These are phyloP conservation scores for Gymnodraco acuticeps DNA, from an alignment of 2,797 vertebrate genomes.

Conservation along the genomic window DNA sequence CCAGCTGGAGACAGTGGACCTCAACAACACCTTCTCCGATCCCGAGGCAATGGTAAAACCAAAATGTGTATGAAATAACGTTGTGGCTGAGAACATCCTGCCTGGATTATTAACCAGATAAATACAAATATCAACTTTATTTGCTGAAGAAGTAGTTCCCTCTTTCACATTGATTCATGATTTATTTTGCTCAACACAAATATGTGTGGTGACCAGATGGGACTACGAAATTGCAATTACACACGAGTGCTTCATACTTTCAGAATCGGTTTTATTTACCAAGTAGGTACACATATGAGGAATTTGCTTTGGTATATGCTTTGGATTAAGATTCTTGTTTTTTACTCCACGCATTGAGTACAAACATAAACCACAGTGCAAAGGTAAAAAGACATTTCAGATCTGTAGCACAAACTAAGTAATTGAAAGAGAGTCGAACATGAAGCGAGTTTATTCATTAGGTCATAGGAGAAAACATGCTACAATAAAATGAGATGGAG, in stretches of 20 bases:
- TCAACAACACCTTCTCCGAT: conserved; percentile 90
- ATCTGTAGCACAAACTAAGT: no score
- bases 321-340: no score
- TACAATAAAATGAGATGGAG: background rate
- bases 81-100: background rate
- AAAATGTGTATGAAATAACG: background rate
- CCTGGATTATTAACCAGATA: no score
- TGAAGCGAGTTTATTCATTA: no score
- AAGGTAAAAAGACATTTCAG: no score
- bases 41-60: conserved; percentile 91
- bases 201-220: background rate
- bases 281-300: no score
- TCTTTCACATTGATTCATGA: background rate
- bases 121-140: background rate
- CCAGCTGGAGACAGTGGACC: conserved; percentile 92
- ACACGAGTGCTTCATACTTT: background rate
- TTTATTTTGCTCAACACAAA: conserved; percentile 1
- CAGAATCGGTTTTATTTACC: no score
- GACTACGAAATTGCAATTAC: background rate
- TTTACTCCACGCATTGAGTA: no score
- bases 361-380: no score
- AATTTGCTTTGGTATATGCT: no score
- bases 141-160: background rate
- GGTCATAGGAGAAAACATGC: no score
- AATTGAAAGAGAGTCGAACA: no score